phyloP scores from a whole-genome alignment of 2,888 invertebrate species.

The Tiphia femorata region DNA sequence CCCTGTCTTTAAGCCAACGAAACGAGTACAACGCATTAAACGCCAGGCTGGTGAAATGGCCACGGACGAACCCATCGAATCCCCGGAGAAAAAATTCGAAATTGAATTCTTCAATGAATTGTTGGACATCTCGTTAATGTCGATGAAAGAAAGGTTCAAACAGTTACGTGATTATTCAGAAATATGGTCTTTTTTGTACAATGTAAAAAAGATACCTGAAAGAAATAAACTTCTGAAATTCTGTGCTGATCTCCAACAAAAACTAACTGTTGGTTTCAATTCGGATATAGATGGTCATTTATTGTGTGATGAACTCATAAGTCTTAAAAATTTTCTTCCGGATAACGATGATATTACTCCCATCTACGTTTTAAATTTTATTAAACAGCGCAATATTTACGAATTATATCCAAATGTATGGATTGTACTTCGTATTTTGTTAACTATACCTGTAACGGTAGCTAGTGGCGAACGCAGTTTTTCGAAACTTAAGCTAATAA shows the following conservation, averaged over 20 bases:
- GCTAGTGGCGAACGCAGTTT: slow-evolving; percentile 32
- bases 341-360: slow-evolving; percentile 11
- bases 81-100: slow-evolving; percentile 20
- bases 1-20: no score
- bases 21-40: no score
- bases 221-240: slow-evolving; percentile 18
- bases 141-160: slow-evolving; percentile 35
- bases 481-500: slow-evolving; percentile 27
- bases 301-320: slow-evolving; percentile 17
- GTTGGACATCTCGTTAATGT: slow-evolving; percentile 25
- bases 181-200: slow-evolving; percentile 27
- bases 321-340: slow-evolving; percentile 9
- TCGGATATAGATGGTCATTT: slow-evolving; percentile 30
- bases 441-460: slow-evolving; percentile 28
- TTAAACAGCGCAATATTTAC: slow-evolving; percentile 7
- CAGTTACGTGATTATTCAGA: slow-evolving; percentile 27
- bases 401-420: slow-evolving; percentile 23
- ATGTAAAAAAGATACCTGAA: slow-evolving; percentile 23
- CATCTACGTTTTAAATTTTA: slow-evolving; percentile 13
- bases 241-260: slow-evolving; percentile 24
- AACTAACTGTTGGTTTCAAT: no score
- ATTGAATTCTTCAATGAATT: slow-evolving; percentile 26
- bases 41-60: no score
- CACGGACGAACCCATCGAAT: slow-evolving; percentile 41
- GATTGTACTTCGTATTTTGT: slow-evolving; percentile 21